Percentiles rank a stretch among this genome's conserved stretches.
These are phyloP conservation scores for Scaptomyza cyrtandrae DNA, from an alignment of 2,888 invertebrate species.

Conservation along the genomic window DNA sequence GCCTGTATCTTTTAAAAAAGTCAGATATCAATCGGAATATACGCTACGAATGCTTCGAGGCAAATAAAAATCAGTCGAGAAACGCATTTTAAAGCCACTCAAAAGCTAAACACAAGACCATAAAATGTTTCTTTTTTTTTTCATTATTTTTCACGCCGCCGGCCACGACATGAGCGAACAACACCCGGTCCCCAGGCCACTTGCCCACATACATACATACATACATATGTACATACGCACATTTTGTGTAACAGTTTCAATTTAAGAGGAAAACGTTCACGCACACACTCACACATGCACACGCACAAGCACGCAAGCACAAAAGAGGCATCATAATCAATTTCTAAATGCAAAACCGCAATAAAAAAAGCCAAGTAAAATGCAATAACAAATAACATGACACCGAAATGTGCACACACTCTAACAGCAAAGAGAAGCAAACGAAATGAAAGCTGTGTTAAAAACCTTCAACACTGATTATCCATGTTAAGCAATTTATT, in stretches of 20 bases:
- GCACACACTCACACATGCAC: slow-evolving; percentile 17
- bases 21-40: slow-evolving; percentile 63
- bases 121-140: slow-evolving; percentile 51
- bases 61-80: slow-evolving; percentile 71
- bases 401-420: slow-evolving; percentile 41
- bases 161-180: slow-evolving; percentile 23
- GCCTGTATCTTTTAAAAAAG: slow-evolving; percentile 14
- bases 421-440: neutral
- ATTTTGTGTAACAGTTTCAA: slow-evolving; percentile 73
- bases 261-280: slow-evolving; percentile 68
- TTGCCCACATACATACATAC: slow-evolving; percentile 18
- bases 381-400: slow-evolving; percentile 2
- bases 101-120: slow-evolving; percentile 68
- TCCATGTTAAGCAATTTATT: neutral
- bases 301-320: slow-evolving; percentile 22
- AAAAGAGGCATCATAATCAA: slow-evolving; percentile 70
- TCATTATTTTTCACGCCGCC: slow-evolving; percentile 54
- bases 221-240: slow-evolving; percentile 18
- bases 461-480: neutral
- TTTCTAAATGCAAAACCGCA: slow-evolving; percentile 78
- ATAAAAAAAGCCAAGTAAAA: slow-evolving; percentile 56
- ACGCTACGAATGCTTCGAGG: slow-evolving; percentile 64
- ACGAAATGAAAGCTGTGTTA: no score
- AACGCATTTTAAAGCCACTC: slow-evolving; percentile 75
- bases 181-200: slow-evolving; percentile 24